Conservation (phyloP, 1,140 invertebrate species). For the Amphibalanus amphitrite region DNA sequence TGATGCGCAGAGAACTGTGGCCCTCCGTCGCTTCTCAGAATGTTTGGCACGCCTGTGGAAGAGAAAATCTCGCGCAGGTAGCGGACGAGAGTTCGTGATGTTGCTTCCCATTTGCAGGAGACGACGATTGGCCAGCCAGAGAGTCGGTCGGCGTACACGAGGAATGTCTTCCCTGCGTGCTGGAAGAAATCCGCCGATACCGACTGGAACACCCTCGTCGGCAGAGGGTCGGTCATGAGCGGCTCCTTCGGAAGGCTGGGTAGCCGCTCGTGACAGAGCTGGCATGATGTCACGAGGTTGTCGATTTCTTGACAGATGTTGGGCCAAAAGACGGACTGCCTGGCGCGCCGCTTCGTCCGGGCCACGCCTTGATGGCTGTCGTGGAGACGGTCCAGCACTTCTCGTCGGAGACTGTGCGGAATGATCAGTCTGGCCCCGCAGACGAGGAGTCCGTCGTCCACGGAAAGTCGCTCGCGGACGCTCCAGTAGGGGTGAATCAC, state of each 20-base stretch:
- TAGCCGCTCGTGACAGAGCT: not conserved
- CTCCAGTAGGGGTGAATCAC: no score
- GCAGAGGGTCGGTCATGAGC: not conserved
- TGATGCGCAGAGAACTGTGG: not conserved
- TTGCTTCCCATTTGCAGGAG: not conserved
- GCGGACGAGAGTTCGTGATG: not conserved
- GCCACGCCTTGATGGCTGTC: constrained; percentile 4
- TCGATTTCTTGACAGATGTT: constrained; percentile 2
- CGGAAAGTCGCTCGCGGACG: no score
- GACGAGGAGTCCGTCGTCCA: not conserved
- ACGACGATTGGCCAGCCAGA: not conserved
- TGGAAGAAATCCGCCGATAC: no score
- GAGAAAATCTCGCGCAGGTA: not conserved
- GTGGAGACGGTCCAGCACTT: not conserved
- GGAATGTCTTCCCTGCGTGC: no score
- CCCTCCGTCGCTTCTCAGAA: not conserved
- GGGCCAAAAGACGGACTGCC: not conserved
- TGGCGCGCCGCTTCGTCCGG: not conserved
- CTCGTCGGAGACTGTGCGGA: not conserved
- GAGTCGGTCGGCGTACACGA: no score
- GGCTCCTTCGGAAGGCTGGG: constrained; percentile 2
- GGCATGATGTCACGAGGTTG: not conserved
- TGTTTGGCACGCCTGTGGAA: not conserved
- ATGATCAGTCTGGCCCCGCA: constrained; percentile 2
- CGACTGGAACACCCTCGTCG: not conserved